Evolutionary conservation across 2,888 invertebrate genomes (phyloP), one percentile per base, ranked within the genome.

Genomic region (Elegia similella): DNA sequence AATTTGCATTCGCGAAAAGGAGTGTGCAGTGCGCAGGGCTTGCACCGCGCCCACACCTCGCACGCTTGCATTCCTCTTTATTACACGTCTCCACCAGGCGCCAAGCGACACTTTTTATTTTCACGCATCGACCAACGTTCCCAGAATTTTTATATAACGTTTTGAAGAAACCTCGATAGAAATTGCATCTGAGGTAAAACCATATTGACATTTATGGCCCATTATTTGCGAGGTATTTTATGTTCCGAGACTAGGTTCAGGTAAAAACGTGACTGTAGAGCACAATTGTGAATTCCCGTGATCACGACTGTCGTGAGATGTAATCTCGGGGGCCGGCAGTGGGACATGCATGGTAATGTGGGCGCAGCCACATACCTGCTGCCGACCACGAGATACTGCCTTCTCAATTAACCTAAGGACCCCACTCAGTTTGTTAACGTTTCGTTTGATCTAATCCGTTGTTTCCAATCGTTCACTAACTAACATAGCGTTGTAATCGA

Each of bases 211-310:
- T 78, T 80, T 79, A 78, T 77, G 69, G 72, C 71, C 70, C 67
- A 73, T 75, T 85, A 84, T 84, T 86, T 81, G 82, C 84, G 78
- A 83, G 67, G 44, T 70, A 70, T 73, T 78, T 74, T 75, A 72
- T 65, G 66, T 69, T 38, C 34, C 16, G 34, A 48, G 63, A 65
- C 61, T 70, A 78, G 69, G 70, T 75, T 71, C 74, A 75, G 74
- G 76, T 74, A 80, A 73, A 82, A 87, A 88, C 88, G 86, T 88
- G 87, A 85, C 85, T 72, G 70, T 68, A 66, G 70, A 76, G 68
- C 71, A 73, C 75, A 77, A 72, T 69, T 72, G 73, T 70, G 72
- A 72, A 75, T 82, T 82, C 78, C 73, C 76, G 68, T 75, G 73
- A 82, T 86, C 87, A 87, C 86, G 87, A 88, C 75, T 67, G 67